Conservation (phyloP, 2,888 invertebrate genomes). For the Dryocosmus kuriphilus region DNA sequence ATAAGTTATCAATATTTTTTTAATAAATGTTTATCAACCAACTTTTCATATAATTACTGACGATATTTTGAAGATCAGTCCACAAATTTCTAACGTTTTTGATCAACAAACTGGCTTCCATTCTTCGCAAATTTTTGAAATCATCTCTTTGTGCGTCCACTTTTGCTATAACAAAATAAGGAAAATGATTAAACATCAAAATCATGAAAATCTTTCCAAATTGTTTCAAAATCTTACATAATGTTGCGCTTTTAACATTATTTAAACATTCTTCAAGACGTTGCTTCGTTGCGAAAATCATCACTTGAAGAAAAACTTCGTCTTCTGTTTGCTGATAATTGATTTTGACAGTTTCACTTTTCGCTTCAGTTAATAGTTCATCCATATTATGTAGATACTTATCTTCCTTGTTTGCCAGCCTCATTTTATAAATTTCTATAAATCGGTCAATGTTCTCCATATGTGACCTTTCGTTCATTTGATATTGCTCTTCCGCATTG, state of each 20-base stretch:
- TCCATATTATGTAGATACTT: slow-evolving; percentile 57
- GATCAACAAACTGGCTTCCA: slow-evolving; percentile 52
- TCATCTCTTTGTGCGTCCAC: slow-evolving; percentile 69
- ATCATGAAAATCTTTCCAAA: not conserved
- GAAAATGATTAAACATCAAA: not conserved
- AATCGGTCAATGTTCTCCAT: slow-evolving; percentile 74
- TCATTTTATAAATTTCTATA: slow-evolving; percentile 70
- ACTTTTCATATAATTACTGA: slow-evolving; percentile 61
- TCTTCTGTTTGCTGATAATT: slow-evolving; percentile 49
- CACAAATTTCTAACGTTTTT: slow-evolving; percentile 55
- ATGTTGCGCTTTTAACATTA: slow-evolving; percentile 53
- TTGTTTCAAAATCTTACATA: slow-evolving; percentile 55
- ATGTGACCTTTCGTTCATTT: slow-evolving; percentile 73
- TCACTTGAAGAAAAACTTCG: slow-evolving; percentile 55
- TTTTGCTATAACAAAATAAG: slow-evolving; percentile 56
- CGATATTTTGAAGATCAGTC: slow-evolving; percentile 53
- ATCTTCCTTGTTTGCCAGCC: slow-evolving; percentile 57
- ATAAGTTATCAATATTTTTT: not conserved
- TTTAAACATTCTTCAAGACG: slow-evolving; percentile 51
- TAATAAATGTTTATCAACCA: not conserved
- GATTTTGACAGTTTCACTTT: slow-evolving; percentile 52
- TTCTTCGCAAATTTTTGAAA: slow-evolving; percentile 62
- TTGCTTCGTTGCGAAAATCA: slow-evolving; percentile 53
- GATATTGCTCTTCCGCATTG: slow-evolving; percentile 76
- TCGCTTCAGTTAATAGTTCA: slow-evolving; percentile 46